phyloP scores from a whole-genome alignment of 2,113 vertebrate genomes.

The Pseudolaguvia tuberculata region DNA sequence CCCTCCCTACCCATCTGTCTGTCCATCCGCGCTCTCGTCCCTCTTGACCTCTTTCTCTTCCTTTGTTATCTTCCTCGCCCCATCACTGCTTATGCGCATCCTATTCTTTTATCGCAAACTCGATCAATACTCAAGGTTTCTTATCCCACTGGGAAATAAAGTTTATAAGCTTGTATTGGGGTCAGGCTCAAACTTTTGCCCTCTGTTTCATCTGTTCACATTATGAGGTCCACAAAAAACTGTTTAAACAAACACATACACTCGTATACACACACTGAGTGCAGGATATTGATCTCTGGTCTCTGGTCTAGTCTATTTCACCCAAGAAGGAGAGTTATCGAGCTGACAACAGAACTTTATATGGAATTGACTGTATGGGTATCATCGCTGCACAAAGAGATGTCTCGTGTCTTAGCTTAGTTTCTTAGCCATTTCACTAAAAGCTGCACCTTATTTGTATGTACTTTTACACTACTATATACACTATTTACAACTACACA shows the following conservation, averaged over 20 bases:
- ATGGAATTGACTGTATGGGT: conserved; percentile 50
- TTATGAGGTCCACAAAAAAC: conserved; percentile 37
- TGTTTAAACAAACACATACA: background rate
- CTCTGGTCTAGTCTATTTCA: conserved; percentile 57
- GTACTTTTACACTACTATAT: background rate
- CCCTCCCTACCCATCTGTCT: no score
- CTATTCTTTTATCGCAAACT: conserved; percentile 29
- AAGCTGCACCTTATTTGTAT: no score
- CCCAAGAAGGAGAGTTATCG: conserved; percentile 67
- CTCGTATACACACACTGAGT: conserved; percentile 23
- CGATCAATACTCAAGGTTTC: conserved; percentile 41
- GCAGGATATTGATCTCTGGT: conserved; percentile 63
- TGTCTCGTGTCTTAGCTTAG: conserved; percentile 53
- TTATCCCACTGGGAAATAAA: conserved; percentile 41
- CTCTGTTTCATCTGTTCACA: conserved; percentile 46
- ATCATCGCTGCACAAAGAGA: conserved; percentile 51
- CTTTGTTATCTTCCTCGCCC: conserved; percentile 1
- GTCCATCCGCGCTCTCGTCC: no score
- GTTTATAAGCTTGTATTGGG: conserved; percentile 30
- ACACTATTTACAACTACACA: conserved; percentile 26
- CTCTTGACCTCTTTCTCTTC: background rate
- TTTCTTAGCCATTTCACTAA: background rate
- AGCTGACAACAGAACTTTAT: conserved; percentile 62
- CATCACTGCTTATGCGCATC: background rate
- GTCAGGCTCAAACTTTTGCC: conserved; percentile 38